Evolutionary conservation across 1,140 invertebrate genomes (phyloP), one percentile per base, ranked within the genome.

Genomic region (Drosophila virilis): DNA sequence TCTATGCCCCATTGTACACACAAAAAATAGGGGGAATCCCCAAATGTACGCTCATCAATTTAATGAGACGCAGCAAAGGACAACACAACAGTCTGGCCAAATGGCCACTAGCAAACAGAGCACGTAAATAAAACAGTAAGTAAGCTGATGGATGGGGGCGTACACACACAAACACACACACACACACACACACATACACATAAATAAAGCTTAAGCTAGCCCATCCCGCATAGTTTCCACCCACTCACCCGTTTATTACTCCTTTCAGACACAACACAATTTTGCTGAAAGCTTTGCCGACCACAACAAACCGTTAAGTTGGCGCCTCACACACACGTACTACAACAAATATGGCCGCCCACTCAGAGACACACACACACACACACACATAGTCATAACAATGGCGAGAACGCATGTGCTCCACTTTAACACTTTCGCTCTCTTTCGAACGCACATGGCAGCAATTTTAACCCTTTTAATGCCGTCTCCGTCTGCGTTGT

Each of bases 371-470:
- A 65, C 61, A 62, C 50, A 51, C 46, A 68, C 46, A 58, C 32
- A 58, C 43, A 40, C 43, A 51, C 38, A 51, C 17, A 59, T 33
- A 40, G 33, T 10, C 54, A 54, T 54, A 37, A 28, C 59, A 57
- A 61, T 46, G 50, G 62, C 40, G 43, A 74, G 42, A 46, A 90
- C 86, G 86, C 85, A 90, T 90, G 86, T 90, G 86, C 88, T 83
- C 86, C 79, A 90, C 57, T 83, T 91, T 91, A 88, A 91, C 88
- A 91, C 88, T 91, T 91, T 91, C 80, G 83, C 83, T 91, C 88
- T 83, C 80, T 81, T 67, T 82, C 81, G 76, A 69, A 78, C 78
- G 70, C 86, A 90, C 78, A 80, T 86, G 82, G 45, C 78, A 66
- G 65, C 70, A 70, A 72, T 69, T 76, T 90, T 90, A 90, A 90